phyloP scores from a whole-genome alignment of 2,888 invertebrate genomes.

The Chrysolina oricalcia region DNA sequence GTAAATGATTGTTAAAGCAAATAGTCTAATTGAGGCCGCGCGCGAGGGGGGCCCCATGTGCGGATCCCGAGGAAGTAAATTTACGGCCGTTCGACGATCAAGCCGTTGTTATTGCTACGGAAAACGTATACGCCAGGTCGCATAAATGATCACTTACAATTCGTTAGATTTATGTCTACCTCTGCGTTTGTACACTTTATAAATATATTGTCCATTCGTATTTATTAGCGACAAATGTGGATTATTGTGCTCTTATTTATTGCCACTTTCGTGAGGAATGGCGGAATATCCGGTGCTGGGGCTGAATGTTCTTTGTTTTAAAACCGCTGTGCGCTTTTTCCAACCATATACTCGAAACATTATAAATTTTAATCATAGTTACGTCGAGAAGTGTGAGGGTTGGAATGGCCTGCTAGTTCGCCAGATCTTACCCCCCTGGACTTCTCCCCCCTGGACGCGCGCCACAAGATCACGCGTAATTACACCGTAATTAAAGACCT shows the following conservation, averaged over 20 bases:
- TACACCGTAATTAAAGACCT: too few species aligned
- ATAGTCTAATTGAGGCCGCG: slow-evolving; percentile 71
- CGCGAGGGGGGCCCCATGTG: slow-evolving; percentile 68
- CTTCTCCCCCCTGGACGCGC: too few species aligned
- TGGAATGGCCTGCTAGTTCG: too few species aligned
- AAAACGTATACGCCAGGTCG: slow-evolving; percentile 60
- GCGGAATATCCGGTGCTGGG: slow-evolving; percentile 14
- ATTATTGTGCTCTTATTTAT: slow-evolving; percentile 47
- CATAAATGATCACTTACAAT: slow-evolving; percentile 63
- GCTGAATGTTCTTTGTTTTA: not conserved
- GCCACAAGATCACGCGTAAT: too few species aligned
- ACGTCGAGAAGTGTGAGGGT: too few species aligned
- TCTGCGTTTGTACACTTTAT: slow-evolving; percentile 50
- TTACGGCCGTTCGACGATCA: slow-evolving; percentile 58
- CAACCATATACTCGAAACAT: too few species aligned
- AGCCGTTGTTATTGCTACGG: slow-evolving; percentile 62
- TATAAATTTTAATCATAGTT: too few species aligned
- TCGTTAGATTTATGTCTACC: slow-evolving; percentile 58
- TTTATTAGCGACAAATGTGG: slow-evolving; percentile 51
- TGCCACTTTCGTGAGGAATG: slow-evolving; percentile 37
- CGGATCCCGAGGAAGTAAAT: slow-evolving; percentile 54
- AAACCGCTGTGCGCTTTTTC: not conserved
- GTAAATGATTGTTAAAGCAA: slow-evolving; percentile 71
- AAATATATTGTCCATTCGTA: slow-evolving; percentile 48
- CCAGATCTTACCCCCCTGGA: too few species aligned